Evolutionary conservation across 1,140 invertebrate species (phyloP).

Genomic region (Trichonephila clavata): DNA sequence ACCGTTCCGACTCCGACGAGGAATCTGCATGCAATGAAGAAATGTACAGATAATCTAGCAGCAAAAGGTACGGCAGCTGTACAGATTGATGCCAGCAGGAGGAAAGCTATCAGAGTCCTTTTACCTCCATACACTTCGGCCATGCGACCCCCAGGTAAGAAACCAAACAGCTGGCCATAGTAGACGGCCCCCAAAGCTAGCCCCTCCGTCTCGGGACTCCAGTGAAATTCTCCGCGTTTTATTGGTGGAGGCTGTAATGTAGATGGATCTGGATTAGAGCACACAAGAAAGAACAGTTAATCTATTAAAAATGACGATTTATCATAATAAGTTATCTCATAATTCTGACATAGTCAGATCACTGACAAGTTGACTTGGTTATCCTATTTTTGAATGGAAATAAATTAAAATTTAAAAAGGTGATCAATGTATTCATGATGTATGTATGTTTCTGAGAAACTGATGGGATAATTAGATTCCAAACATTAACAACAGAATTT

Average conservation of each 20-base stretch:
- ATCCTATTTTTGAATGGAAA: too few relatives aligned
- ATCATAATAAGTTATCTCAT: too few relatives aligned
- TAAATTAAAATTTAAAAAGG: too few relatives aligned
- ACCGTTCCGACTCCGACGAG: constrained; percentile 94
- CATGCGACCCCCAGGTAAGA: constrained; percentile 90
- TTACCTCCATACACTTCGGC: constrained; percentile 91
- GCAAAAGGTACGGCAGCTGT: constrained; percentile 85
- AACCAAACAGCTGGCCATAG: constrained; percentile 91
- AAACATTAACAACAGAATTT: too few relatives aligned
- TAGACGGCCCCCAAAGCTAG: constrained; percentile 92
- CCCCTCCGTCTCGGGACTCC: constrained; percentile 78
- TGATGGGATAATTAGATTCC: too few relatives aligned
- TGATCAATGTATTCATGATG: too few relatives aligned
- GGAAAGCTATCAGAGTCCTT: constrained; percentile 91
- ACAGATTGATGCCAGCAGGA: constrained; percentile 90
- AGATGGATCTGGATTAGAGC: neutral
- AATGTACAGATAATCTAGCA: constrained; percentile 84
- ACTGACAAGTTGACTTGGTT: too few relatives aligned
- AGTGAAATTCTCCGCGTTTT: constrained; percentile 77
- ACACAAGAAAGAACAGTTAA: too few relatives aligned
- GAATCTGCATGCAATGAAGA: constrained; percentile 89
- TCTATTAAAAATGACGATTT: too few relatives aligned
- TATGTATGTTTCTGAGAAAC: too few relatives aligned
- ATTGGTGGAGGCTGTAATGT: neutral
- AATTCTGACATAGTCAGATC: too few relatives aligned